Base-by-base conservation (phyloP, 1,140 invertebrate genomes). In the Anastrepha obliqua region DNA sequence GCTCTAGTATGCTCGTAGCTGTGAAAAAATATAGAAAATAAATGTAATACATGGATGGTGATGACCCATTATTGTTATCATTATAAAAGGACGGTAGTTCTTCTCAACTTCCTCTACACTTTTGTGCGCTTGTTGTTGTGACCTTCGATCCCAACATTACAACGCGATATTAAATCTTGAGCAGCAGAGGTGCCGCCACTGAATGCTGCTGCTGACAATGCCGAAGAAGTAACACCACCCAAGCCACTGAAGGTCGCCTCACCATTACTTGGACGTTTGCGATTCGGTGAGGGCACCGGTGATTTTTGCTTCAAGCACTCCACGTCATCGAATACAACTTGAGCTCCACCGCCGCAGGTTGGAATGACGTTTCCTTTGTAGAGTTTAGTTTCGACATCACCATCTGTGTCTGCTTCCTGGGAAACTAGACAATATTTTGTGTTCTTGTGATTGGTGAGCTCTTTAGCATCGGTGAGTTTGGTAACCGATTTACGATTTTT, bases 291-390 rank as follows among this genome's bases (percentile, higher is more conserved):
- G 85, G 90, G 89, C 7, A 92, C 95, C 4, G 98, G 98, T 0
- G 97, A 98, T 89, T 95, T 95, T 92, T 99, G 98, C 90, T 96
- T 97, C 6, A 99, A 93, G 89, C 96, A 96, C 94, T 99, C 99
- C 2, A 99, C 97, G 93, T 99, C 99, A 89, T 98, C 97, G 90
- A 99, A 99, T 44, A 99, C 96, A 0, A 99, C 98, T 91, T 99
- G 98, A 2, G 98, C 97, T 0, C 99, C 99, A 9, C 99, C 98
- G 17, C 97, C 97, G 88, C 96, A 96, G 1, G 98, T 99, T 13
- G 97, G 98, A 17, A 99, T 94, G 51, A 99, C 97, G 93, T 99
- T 97, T 67, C 96, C 98, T 95, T 99, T 99, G 90, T 97, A 98
- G 62, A 99, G 91, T 90, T 97, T 97, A 0, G 98, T 99, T 94